phyloP scores from a whole-genome alignment of 2,888 invertebrate species.

The Deroplatys truncata region DNA sequence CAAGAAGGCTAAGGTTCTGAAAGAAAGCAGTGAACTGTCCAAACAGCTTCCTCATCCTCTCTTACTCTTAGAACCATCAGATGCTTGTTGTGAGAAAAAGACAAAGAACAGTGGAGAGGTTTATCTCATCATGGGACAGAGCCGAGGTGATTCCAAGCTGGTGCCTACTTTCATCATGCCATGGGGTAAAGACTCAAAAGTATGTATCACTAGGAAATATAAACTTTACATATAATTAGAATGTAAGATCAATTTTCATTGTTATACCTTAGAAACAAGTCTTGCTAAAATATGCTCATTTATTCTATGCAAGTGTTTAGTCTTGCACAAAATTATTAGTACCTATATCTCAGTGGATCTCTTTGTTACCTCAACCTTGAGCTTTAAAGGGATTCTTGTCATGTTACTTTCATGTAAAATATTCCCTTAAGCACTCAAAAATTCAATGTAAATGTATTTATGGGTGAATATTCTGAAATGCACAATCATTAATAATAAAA shows the following conservation, averaged over 20 bases:
- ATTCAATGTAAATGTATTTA: no score
- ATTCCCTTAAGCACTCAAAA: no score
- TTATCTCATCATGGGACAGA: slow-evolving; percentile 44
- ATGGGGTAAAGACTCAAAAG: slow-evolving; percentile 40
- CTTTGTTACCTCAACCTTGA: no score
- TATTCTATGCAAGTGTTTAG: no score
- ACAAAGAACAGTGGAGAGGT: slow-evolving; percentile 31
- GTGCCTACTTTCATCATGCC: slow-evolving; percentile 45
- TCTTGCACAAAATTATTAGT: no score
- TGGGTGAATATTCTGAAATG: no score
- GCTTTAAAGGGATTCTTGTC: no score
- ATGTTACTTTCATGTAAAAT: no score
- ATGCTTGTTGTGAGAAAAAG: slow-evolving; percentile 42
- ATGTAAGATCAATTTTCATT: background rate
- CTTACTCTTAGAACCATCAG: slow-evolving; percentile 40
- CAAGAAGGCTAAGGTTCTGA: slow-evolving; percentile 41
- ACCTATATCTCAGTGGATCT: no score
- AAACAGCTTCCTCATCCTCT: slow-evolving; percentile 39
- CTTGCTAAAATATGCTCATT: no score
- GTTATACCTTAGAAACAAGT: no score
- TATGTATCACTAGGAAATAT: slow-evolving; percentile 18
- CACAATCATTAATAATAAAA: no score
- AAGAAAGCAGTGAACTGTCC: slow-evolving; percentile 38
- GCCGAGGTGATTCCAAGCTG: slow-evolving; percentile 38
- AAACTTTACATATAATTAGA: background rate